Evolutionary conservation across 1,140 invertebrate species (phyloP).

Genomic region (Solenopsis invicta): DNA sequence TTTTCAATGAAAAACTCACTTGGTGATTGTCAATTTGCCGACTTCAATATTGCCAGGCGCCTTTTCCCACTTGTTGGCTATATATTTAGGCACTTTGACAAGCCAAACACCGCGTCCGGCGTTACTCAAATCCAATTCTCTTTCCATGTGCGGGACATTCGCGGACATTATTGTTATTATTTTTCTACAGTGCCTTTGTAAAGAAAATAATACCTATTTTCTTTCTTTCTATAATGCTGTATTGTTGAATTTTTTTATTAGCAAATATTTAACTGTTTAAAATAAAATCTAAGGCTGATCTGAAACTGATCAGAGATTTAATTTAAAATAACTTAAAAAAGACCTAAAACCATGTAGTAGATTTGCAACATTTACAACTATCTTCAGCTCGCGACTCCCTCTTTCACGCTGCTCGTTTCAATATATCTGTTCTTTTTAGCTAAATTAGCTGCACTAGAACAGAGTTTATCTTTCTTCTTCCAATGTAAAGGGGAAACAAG

Average conservation of each 20-base stretch:
- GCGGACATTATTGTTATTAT: slow-evolving; percentile 75
- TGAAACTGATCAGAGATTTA: too few relatives aligned
- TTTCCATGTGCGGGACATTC: slow-evolving; percentile 88
- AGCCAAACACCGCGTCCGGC: slow-evolving; percentile 96
- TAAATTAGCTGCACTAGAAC: too few relatives aligned
- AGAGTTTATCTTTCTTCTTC: too few relatives aligned
- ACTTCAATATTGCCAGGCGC: slow-evolving; percentile 92
- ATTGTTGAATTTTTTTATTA: neutral
- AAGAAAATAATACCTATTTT: neutral
- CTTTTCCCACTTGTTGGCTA: slow-evolving; percentile 96
- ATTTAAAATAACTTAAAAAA: too few relatives aligned
- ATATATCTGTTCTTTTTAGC: too few relatives aligned
- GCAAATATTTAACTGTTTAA: too few relatives aligned
- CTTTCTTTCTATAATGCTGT: neutral
- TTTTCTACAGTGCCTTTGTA: neutral
- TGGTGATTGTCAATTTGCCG: slow-evolving; percentile 92
- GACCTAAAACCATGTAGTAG: too few relatives aligned
- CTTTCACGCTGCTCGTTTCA: too few relatives aligned
- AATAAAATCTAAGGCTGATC: too few relatives aligned
- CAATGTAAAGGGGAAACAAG: too few relatives aligned
- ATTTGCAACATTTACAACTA: too few relatives aligned
- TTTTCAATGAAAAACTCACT: slow-evolving; percentile 85
- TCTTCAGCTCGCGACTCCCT: too few relatives aligned
- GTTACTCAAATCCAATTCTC: slow-evolving; percentile 95
- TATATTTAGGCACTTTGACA: slow-evolving; percentile 98